Base-by-base conservation (phyloP, 2,888 invertebrate species). In the Athalia circularis region DNA sequence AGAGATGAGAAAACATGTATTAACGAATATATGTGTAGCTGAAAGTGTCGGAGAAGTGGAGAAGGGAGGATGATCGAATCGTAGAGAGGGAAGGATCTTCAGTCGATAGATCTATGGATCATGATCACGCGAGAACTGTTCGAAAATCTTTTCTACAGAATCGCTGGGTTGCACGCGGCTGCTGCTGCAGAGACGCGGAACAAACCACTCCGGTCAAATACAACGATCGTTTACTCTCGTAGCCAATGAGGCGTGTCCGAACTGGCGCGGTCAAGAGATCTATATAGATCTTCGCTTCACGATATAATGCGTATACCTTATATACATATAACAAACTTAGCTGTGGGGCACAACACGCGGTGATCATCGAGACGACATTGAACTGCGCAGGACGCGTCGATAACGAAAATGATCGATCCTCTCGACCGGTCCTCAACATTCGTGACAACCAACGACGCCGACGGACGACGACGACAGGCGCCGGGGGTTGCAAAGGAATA, bases 401-500 rank as follows among this genome's bases (percentile, higher is more conserved):
- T 89, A 89, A 89, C 85, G 82, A 84, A 87, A 86, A 90, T 89
- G 90, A 90, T 90, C 89, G 89, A 90, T 90, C 89, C 85, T 81
- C 81, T 80, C 81, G 81, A 78, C 79, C 77, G 64, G 78, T 78
- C 80, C 75, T 67, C 80, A 79, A 80, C 57, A 13, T 5, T 62
- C 54, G 15, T 29, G 29, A 62, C 62, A 62, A 62, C 62, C 47
- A 61, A 45, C 11, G 45, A 13, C 11, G 64, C 8, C 64, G 64
- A 43, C 13, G 29, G 29, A 1, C 11, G 45, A 13, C 11, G 64
- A 64, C 64, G 64, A 43, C 13, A 13, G 9, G 3, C 29, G 9
- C 15, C 9, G 3, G 9, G 8, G 9, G 64, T n/a, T 64, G 64
- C 9, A 9, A n/a, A 54, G n/a, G 8, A 54, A 54, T 3, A 54